A percentile compares a stretch with the other conserved stretches of the same genome.
These are phyloP conservation scores for Epinotia bilunana DNA, from an alignment of 2,888 invertebrate genomes.

Conservation along the genomic window DNA sequence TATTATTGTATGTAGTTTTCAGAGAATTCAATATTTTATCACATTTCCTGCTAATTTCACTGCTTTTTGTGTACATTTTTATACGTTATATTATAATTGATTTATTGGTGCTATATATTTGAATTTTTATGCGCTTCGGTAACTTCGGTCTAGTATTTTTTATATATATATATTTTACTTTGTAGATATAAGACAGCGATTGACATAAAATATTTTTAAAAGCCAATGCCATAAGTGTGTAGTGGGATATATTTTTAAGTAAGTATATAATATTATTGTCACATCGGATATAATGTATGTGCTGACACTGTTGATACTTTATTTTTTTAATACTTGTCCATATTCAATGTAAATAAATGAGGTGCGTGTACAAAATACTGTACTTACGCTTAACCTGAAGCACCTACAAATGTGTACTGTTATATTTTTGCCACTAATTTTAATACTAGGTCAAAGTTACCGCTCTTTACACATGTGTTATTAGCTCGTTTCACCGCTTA, in stretches of 20 bases:
- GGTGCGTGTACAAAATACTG: constrained; percentile 1
- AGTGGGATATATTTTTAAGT: too few relatives aligned
- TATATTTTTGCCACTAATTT: constrained; percentile 25
- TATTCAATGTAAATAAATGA: constrained; percentile 14
- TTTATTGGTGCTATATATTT: constrained; percentile 16
- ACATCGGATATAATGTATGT: neutral
- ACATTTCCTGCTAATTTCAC: neutral
- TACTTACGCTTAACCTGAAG: neutral
- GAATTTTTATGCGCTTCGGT: constrained; percentile 26
- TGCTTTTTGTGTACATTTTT: neutral
- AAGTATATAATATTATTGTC: neutral
- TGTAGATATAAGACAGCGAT: neutral
- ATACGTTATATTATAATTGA: neutral
- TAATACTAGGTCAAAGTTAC: constrained; percentile 43
- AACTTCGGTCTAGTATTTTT: constrained; percentile 8
- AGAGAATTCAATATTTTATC: neutral
- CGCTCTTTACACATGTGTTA: constrained; percentile 31
- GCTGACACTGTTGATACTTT: too few relatives aligned
- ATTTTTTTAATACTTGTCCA: neutral
- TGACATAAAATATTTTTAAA: constrained; percentile 9
- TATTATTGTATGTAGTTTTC: neutral
- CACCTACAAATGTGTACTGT: constrained; percentile 11
- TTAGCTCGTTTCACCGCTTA: constrained; percentile 33
- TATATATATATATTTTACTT: neutral
- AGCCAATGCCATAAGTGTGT: constrained; percentile 8